Base-by-base conservation (phyloP, 2,888 invertebrate genomes). In the Scaptomyza tumidula region DNA sequence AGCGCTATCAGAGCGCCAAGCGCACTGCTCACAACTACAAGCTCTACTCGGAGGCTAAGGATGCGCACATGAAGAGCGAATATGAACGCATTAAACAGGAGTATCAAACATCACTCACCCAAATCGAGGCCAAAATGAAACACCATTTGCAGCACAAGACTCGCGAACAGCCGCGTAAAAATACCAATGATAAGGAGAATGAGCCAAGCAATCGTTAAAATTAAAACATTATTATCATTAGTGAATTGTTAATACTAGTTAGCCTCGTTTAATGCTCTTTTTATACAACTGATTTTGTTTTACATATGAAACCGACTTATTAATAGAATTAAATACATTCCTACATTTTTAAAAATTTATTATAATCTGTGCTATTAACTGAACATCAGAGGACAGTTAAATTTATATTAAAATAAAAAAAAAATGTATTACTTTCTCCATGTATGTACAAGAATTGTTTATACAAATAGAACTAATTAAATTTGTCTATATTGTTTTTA, bases 11-110 rank as follows among this genome's bases (percentile, higher is more conserved):
- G 79, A 94, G 93, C 58, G 94, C 94, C 2, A 95, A 95, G 89
- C 94, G 94, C 82, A 94, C 94, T 33, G 94, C 94, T 33, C 92
- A 92, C 27, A 94, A 95, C 86, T 95, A 95, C 85, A 95, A 95
- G 94, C 93, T 94, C 71, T 94, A 95, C 77, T 93, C 94, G 16
- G 92, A 93, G 31, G 94, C 95, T 74, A 95, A 94, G 79, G 95
- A 95, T 66, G 93, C 93, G 29, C 95, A 95, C 83, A 93, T 94
- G 73, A 93, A 93, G 75, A 93, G 93, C 63, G 95, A 95, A 89
- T 93, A 94, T 87, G 94, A 94, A 69, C 93, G 95, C 43, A 93
- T 95, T 78, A 95, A 95, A 80, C 93, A 93, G 43, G 94, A 94
- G 71, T 95, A 95, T 67, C 89, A 91, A 41, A 64, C 82, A 10